A percentile compares a stretch with the other conserved stretches of the same genome.
Evolutionary conservation across 2,888 invertebrate species (phyloP).

Genomic region (Melinaea marsaeus): DNA sequence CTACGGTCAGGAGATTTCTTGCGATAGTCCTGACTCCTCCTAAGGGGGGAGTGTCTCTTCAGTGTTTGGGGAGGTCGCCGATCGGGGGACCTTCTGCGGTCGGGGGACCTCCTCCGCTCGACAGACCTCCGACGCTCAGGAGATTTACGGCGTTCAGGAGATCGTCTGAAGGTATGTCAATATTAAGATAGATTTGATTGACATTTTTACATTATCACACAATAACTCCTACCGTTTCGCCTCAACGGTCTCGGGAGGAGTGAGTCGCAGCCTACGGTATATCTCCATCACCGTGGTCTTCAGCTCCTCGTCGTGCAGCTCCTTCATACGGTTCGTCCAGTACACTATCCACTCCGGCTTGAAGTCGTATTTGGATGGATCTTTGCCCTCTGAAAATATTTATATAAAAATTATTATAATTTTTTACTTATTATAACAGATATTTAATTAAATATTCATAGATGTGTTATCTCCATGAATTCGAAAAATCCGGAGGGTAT

Average conservation of each 20-base stretch:
- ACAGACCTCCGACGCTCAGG: slow-evolving; percentile 19
- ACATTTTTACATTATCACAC: not conserved
- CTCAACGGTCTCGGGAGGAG: slow-evolving; percentile 44
- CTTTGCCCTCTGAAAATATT: slow-evolving; percentile 76
- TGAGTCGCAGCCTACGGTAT: slow-evolving; percentile 77
- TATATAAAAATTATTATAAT: not conserved
- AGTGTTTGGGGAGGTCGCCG: slow-evolving; percentile 30
- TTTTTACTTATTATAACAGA: too few relatives aligned
- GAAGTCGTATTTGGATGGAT: slow-evolving; percentile 88
- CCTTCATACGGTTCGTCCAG: slow-evolving; percentile 90
- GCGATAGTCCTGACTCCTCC: slow-evolving; percentile 29
- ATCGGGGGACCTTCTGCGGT: slow-evolving; percentile 28
- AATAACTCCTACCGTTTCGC: slow-evolving; percentile 5
- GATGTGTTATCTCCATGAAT: too few relatives aligned
- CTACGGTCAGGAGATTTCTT: slow-evolving; percentile 30
- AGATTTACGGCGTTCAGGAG: slow-evolving; percentile 61
- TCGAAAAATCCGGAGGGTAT: too few relatives aligned
- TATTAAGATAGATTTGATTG: not conserved
- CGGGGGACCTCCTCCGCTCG: slow-evolving; percentile 16
- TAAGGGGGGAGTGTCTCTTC: slow-evolving; percentile 15
- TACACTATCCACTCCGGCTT: slow-evolving; percentile 93
- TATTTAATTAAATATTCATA: too few relatives aligned
- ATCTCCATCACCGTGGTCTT: slow-evolving; percentile 82
- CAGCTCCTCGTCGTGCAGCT: slow-evolving; percentile 84
- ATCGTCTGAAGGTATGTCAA: slow-evolving; percentile 46